phyloP scores from a whole-genome alignment of 2,113 vertebrate genomes.

The Chrysemys picta region DNA sequence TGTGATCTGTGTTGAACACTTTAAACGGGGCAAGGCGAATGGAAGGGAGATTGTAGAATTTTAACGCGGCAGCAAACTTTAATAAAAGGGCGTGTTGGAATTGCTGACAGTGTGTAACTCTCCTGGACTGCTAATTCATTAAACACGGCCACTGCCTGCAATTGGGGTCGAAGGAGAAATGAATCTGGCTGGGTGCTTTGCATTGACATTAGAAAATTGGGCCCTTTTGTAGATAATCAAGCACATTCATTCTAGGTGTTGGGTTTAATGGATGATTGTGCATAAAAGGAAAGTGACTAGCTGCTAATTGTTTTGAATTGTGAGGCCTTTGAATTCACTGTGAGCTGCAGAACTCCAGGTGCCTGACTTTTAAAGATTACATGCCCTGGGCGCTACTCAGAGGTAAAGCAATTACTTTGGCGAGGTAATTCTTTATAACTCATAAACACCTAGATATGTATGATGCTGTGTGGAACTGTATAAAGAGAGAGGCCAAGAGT shows the following conservation, averaged over 20 bases:
- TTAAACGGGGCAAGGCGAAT: background rate
- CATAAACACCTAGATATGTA: background rate
- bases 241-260: constrained; percentile 75
- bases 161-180: constrained; percentile 11
- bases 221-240: constrained; percentile 72
- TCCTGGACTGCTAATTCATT: constrained; percentile 25
- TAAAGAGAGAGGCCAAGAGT: background rate
- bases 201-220: constrained; percentile 53
- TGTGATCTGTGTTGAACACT: background rate
- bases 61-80: constrained; percentile 8
- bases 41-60: background rate
- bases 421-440: background rate
- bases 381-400: background rate
- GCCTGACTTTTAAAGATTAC: constrained; percentile 2
- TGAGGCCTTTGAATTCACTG: constrained; percentile 60
- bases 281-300: constrained; percentile 72
- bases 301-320: constrained; percentile 70
- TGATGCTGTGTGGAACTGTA: background rate
- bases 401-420: constrained; percentile 23
- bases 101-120: constrained; percentile 18
- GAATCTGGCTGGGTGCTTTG: constrained; percentile 30
- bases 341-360: constrained; percentile 74
- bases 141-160: background rate
- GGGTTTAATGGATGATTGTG: constrained; percentile 74
- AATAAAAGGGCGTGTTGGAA: constrained; percentile 31